Percentiles rank a stretch among this genome's conserved stretches.
phyloP scores from a whole-genome alignment of 2,888 invertebrate species.

The Cheilosia vulpina region DNA sequence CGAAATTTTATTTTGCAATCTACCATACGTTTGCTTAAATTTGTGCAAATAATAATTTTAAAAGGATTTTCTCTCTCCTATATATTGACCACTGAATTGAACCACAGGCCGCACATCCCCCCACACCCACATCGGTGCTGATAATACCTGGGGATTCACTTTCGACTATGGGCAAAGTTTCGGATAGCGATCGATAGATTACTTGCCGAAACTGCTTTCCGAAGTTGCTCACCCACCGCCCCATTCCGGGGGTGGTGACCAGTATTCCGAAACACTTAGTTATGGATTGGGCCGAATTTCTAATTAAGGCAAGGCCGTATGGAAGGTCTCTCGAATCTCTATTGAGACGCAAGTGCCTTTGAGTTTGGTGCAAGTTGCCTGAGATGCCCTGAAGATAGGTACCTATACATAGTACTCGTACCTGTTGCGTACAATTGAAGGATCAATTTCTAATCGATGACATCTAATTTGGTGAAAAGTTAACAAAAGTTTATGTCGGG shows the following conservation, averaged over 20 bases:
- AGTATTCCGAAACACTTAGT: slow-evolving; percentile 24
- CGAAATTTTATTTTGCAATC: slow-evolving; percentile 26
- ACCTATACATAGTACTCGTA: background rate
- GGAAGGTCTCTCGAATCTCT: no score
- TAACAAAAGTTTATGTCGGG: slow-evolving; percentile 66
- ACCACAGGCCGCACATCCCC: slow-evolving; percentile 15
- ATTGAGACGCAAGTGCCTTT: slow-evolving; percentile 23
- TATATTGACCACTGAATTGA: slow-evolving; percentile 28
- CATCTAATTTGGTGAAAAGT: slow-evolving; percentile 74
- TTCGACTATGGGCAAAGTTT: slow-evolving; percentile 41
- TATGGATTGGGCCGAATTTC: slow-evolving; percentile 57
- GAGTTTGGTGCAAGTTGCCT: slow-evolving; percentile 23
- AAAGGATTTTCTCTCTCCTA: slow-evolving; percentile 34
- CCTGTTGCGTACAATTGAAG: slow-evolving; percentile 69
- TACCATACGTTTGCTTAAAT: slow-evolving; percentile 38
- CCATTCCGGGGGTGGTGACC: slow-evolving; percentile 23
- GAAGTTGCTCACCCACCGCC: slow-evolving; percentile 23
- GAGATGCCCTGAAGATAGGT: no score
- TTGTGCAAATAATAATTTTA: slow-evolving; percentile 53
- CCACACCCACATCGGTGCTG: slow-evolving; percentile 40
- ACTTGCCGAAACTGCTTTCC: slow-evolving; percentile 8
- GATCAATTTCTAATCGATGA: slow-evolving; percentile 72
- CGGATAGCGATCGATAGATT: slow-evolving; percentile 59
- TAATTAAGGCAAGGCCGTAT: slow-evolving; percentile 51
- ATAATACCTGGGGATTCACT: slow-evolving; percentile 29